These are phyloP conservation scores for Phyto melanocephala DNA, from an alignment of 2,888 invertebrate genomes.

Conservation along the genomic window DNA sequence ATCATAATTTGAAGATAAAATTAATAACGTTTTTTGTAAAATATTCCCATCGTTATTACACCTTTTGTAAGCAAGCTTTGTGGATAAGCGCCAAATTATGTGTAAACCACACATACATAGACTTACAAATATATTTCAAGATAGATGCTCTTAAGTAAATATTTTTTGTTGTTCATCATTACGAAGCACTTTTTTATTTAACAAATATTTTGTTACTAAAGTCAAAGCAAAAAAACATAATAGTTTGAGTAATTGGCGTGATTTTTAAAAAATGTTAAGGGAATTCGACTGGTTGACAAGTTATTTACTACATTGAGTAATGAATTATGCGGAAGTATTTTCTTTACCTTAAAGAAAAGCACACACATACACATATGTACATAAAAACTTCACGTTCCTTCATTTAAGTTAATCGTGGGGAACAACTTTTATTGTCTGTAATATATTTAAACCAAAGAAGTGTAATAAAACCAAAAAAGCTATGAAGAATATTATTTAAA, in stretches of 20 bases:
- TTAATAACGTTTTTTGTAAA: too few species aligned
- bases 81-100: too few species aligned
- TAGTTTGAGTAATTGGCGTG: conserved; percentile 12
- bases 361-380: too few species aligned
- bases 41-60: too few species aligned
- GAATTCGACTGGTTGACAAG: background rate
- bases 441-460: background rate
- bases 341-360: background rate
- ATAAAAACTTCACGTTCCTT: background rate
- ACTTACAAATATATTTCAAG: too few species aligned
- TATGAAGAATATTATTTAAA: background rate
- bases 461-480: background rate
- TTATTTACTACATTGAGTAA: conserved; percentile 4
- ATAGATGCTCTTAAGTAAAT: background rate
- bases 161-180: background rate
- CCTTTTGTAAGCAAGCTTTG: too few species aligned
- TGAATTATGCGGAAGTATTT: conserved; percentile 26
- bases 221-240: background rate
- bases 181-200: background rate
- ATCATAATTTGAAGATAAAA: too few species aligned
- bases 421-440: background rate
- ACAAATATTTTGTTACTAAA: background rate
- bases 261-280: background rate
- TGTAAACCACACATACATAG: too few species aligned
- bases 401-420: background rate